phyloP scores from a whole-genome alignment of 2,113 vertebrate species.

The pig (Sus scrofa) region DNA sequence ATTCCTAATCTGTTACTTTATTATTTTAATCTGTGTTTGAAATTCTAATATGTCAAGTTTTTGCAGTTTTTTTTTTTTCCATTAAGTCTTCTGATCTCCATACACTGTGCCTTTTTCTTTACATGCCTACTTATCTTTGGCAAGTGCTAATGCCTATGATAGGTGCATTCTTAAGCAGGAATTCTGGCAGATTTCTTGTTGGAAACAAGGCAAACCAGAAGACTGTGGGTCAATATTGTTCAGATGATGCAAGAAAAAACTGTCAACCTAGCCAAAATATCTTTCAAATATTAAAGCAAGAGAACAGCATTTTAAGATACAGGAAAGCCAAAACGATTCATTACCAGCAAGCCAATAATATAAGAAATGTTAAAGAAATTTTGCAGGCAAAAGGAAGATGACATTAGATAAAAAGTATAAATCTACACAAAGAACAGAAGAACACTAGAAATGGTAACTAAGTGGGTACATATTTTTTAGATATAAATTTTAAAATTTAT shows the following conservation, averaged over 20 bases:
- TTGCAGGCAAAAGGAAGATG: background rate
- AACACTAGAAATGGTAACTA: background rate
- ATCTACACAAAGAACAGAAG: background rate
- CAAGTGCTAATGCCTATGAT: background rate
- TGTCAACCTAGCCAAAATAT: background rate
- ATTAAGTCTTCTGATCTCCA: background rate
- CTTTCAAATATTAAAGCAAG: slow-evolving; percentile 21
- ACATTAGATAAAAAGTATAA: background rate
- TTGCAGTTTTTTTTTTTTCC: background rate
- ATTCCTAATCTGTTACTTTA: background rate
- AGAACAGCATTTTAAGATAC: background rate
- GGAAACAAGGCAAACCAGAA: background rate
- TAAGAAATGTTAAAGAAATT: background rate
- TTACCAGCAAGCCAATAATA: background rate
- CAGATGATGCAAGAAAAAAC: background rate
- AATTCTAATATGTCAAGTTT: background rate
- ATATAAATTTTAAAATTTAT: background rate
- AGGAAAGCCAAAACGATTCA: background rate
- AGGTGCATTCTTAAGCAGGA: background rate
- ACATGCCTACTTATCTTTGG: background rate
- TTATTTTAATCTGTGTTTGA: background rate
- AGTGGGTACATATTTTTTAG: background rate
- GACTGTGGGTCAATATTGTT: background rate
- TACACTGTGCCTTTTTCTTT: background rate
- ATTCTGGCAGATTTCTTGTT: background rate